These are phyloP conservation scores for Drosophila merina DNA, from an alignment of 2,888 invertebrate genomes.

Conservation along the genomic window DNA sequence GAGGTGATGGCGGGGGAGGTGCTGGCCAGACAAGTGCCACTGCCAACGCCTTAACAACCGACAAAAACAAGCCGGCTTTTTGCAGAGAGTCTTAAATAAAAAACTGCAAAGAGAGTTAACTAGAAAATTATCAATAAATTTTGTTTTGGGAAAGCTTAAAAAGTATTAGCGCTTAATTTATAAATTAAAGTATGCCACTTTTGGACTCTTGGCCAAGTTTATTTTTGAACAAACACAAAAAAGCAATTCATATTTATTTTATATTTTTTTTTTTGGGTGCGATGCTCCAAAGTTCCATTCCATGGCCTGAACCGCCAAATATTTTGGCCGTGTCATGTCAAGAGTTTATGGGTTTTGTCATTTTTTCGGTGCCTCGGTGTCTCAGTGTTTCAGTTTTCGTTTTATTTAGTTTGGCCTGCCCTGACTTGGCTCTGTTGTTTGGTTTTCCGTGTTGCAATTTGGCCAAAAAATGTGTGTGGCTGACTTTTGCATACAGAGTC, in stretches of 20 bases:
- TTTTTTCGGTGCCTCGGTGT: slow-evolving; percentile 6
- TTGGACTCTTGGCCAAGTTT: background rate
- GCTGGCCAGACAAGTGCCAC: slow-evolving; percentile 51
- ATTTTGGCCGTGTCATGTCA: slow-evolving; percentile 53
- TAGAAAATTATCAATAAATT: background rate
- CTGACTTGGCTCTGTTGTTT: slow-evolving; percentile 28
- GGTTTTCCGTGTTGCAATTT: slow-evolving; percentile 63
- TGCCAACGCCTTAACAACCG: slow-evolving; percentile 65
- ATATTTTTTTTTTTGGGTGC: slow-evolving; percentile 18
- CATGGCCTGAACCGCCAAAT: slow-evolving; percentile 3
- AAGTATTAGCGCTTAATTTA: background rate
- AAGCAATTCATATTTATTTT: slow-evolving; percentile 42
- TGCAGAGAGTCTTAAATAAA: background rate
- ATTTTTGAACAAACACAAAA: slow-evolving; percentile 16
- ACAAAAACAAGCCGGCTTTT: slow-evolving; percentile 2
- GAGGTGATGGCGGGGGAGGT: slow-evolving; percentile 20
- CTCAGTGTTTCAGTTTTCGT: background rate
- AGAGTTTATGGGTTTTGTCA: slow-evolving; percentile 38
- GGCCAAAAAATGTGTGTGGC: slow-evolving; percentile 25
- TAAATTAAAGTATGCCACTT: background rate
- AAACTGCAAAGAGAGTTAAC: background rate
- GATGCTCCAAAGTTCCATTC: slow-evolving; percentile 39
- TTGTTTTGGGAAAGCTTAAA: background rate
- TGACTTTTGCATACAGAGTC: slow-evolving; percentile 45
- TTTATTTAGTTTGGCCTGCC: slow-evolving; percentile 10